Base-by-base conservation (phyloP, 1,140 invertebrate species). In the Drosophila yakuba region DNA sequence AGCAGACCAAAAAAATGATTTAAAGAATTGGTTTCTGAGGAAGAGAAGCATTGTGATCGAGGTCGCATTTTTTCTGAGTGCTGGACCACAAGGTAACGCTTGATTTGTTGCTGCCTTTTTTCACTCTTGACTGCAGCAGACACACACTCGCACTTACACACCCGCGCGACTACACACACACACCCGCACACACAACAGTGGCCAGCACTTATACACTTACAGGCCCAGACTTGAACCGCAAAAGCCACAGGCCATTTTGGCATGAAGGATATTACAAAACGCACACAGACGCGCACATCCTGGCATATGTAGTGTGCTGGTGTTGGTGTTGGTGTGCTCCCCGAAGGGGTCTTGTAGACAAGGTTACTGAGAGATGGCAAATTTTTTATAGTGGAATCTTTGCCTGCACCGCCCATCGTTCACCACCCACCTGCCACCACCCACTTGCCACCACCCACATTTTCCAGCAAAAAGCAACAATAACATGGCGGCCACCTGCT, bases 41-140 rank as follows among this genome's bases (percentile, higher is more conserved):
- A 32, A 3, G 32, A 8, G 8, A 28, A 7, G 6, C 7, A 7
- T 10, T 32, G 7, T 3, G 2, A 7, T 17, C 1, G 12, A 17
- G 7, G 8, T 12, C 1, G 0, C 5, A 12, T 20, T 59, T 63
- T 63, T 11, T 39, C 55, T 2, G 15, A 47, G 47, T 71, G 67
- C 10, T 38, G 51, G 36, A 35, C 56, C 58, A 60, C 57, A 68
- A 78, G 71, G 74, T 44, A 85, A 83, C 79, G 80, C 71, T 86
- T 86, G 83, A 86, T 86, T 86, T 86, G 83, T 88, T 78, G 75
- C 72, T 86, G 84, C 66, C 68, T 77, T 83, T 81, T 86, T 86
- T 88, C 73, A 86, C 79, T 86, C 83, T 86, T 86, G 83, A 83
- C 82, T 86, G 82, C 82, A 82, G 41, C 69, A 67, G 64, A 71